Evolutionary conservation across 2,797 vertebrate genomes (phyloP), one percentile per base, ranked within the genome.

Genomic region (Molossus molossus): DNA sequence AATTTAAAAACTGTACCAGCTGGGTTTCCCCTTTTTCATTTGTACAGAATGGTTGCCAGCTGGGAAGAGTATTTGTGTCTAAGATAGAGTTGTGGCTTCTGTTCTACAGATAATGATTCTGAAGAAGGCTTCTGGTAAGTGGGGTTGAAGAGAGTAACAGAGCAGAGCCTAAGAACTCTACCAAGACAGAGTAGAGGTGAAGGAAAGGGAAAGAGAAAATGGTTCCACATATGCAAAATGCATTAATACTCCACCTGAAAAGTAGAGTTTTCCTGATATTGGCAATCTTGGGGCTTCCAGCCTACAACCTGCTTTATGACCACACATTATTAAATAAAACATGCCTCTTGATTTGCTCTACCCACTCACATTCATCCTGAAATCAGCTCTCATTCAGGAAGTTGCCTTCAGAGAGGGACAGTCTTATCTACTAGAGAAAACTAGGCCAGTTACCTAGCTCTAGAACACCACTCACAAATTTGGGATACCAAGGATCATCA

Each of bases 11-110:
- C 55, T 89, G 12, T 25, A 73, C 3, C 27, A 75, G 10, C 55
- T 82, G 23, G 12, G 21, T 55, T 62, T 37, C 4, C 27, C 37
- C 7, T 86, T 86, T 12, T 4, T 93, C 23, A 45, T 18, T 90
- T 50, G 6, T 87, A 40, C 40, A 17, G 55, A 82, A 70, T 91
- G 37, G 58, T 53, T 57, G 20, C 80, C 8, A 87, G 9, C 37
- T 91, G 91, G 80, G 73, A 55, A 55, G 33, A 77, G 3, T 90
- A 40, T 84, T 86, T 91, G 4, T 92, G 40, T 90, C n/a, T 85
- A 88, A 62, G 29, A 65, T 81, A 77, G 33, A 85, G 25, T 57
- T 10, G 5, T 62, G 13, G 29, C 33, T 95, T 96, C 29, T 91
- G n/a, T 82, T 82, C 25, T 91, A 62, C 64, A 37, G 8, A 45